Conservation (phyloP, 1,140 invertebrate species). For the Cotesia chilonis region DNA sequence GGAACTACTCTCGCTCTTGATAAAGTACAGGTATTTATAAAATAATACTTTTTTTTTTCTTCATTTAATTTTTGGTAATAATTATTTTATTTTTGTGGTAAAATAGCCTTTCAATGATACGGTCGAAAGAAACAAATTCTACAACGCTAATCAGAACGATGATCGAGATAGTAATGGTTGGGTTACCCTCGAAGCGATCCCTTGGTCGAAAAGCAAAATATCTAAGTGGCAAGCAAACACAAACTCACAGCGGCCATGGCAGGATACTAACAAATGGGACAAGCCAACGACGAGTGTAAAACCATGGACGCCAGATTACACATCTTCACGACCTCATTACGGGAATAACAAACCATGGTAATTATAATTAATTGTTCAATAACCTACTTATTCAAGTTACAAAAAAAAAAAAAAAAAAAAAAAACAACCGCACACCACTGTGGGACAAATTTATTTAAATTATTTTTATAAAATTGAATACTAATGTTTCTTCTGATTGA, state of each 20-base stretch:
- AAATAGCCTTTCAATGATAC: slow-evolving; percentile 59
- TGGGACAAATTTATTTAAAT: too few species aligned
- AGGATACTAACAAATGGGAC: slow-evolving; percentile 59
- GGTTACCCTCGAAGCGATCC: slow-evolving; percentile 79
- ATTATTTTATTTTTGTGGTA: neutral
- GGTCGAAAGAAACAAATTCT: slow-evolving; percentile 60
- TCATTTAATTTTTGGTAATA: slow-evolving; percentile 9
- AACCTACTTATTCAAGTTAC: too few species aligned
- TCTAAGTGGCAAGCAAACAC: slow-evolving; percentile 79
- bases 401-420: too few species aligned
- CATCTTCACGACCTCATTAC: slow-evolving; percentile 46
- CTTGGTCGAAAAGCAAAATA: slow-evolving; percentile 81
- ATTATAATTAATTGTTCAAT: slow-evolving; percentile 21
- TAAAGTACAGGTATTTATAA: slow-evolving; percentile 22
- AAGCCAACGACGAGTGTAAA: slow-evolving; percentile 52
- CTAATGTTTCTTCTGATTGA: too few species aligned
- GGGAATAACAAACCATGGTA: slow-evolving; percentile 58
- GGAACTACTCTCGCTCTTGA: slow-evolving; percentile 3
- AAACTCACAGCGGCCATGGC: slow-evolving; percentile 62
- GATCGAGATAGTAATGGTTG: slow-evolving; percentile 73
- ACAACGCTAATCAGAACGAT: slow-evolving; percentile 69
- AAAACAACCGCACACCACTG: too few species aligned
- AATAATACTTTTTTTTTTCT: neutral
- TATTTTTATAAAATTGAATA: too few species aligned
- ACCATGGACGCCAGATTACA: slow-evolving; percentile 55